phyloP scores from a whole-genome alignment of 2,888 invertebrate genomes.

The Apodemia duryi region DNA sequence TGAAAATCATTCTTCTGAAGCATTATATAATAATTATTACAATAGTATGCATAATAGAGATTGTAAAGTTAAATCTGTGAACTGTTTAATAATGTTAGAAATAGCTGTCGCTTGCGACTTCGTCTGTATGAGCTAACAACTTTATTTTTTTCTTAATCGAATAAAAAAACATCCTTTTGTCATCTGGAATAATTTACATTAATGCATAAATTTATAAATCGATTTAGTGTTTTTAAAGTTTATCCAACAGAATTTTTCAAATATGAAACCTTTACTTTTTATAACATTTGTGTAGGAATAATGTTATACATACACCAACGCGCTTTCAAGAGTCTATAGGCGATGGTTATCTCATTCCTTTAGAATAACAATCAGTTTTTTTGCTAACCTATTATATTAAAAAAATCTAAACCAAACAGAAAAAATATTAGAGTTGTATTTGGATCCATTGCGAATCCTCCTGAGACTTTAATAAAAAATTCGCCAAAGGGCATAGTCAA shows the following conservation, averaged over 20 bases:
- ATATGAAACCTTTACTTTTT: not conserved
- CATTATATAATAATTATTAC: too few relatives aligned
- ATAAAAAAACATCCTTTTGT: too few relatives aligned
- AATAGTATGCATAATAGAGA: too few relatives aligned
- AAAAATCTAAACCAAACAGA: not conserved
- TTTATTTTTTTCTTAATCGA: not conserved
- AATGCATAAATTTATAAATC: too few relatives aligned
- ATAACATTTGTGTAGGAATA: not conserved
- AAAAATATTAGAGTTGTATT: not conserved
- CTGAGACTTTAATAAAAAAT: constrained; percentile 18
- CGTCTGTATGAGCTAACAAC: not conserved
- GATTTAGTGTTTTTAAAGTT: too few relatives aligned
- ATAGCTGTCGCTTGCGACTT: too few relatives aligned
- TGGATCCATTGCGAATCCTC: not conserved
- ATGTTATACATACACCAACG: not conserved
- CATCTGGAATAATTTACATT: too few relatives aligned
- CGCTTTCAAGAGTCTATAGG: not conserved
- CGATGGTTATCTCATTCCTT: too few relatives aligned
- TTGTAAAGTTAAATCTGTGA: too few relatives aligned
- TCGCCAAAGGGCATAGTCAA: constrained; percentile 3
- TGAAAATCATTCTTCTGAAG: too few relatives aligned
- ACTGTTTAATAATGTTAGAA: too few relatives aligned
- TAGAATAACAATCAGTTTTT: not conserved
- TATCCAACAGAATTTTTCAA: too few relatives aligned
- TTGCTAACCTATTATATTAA: not conserved